phyloP scores from a whole-genome alignment of 1,140 invertebrate genomes.

The Trichomalopsis sarcophagae region DNA sequence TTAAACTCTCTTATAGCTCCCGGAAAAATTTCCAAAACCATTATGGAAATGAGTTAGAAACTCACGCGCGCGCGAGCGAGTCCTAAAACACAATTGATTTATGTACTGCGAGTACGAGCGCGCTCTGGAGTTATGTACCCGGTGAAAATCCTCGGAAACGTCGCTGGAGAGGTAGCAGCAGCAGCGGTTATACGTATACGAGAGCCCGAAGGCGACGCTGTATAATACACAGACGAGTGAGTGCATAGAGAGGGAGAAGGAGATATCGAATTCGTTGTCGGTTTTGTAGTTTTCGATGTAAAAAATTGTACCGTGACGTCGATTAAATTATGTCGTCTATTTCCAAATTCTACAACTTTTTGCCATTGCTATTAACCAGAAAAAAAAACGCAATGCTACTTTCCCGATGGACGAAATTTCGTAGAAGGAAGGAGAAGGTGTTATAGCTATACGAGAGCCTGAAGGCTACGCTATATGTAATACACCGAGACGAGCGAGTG shows the following conservation, averaged over 20 bases:
- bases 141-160: conserved; percentile 45
- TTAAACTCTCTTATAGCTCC: conserved; percentile 3
- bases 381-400: too few relatives aligned
- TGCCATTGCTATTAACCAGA: too few relatives aligned
- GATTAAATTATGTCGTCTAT: too few relatives aligned
- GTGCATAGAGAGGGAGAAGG: conserved; percentile 17
- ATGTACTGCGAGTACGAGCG: not conserved
- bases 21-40: conserved; percentile 33
- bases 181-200: not conserved
- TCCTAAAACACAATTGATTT: conserved; percentile 44
- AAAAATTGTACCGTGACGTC: too few relatives aligned
- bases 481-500: not conserved
- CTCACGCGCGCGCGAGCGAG: not conserved
- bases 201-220: not conserved
- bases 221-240: not conserved
- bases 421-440: too few relatives aligned
- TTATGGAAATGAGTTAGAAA: conserved; percentile 39
- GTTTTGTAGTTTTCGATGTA: too few relatives aligned
- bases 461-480: not conserved
- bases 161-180: not conserved
- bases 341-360: too few relatives aligned
- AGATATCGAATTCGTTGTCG: too few relatives aligned
- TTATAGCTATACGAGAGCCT: not conserved
- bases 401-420: too few relatives aligned
- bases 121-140: conserved; percentile 31